phyloP scores from a whole-genome alignment of 2,797 vertebrate genomes.

The Acestrorhynchus altus region DNA sequence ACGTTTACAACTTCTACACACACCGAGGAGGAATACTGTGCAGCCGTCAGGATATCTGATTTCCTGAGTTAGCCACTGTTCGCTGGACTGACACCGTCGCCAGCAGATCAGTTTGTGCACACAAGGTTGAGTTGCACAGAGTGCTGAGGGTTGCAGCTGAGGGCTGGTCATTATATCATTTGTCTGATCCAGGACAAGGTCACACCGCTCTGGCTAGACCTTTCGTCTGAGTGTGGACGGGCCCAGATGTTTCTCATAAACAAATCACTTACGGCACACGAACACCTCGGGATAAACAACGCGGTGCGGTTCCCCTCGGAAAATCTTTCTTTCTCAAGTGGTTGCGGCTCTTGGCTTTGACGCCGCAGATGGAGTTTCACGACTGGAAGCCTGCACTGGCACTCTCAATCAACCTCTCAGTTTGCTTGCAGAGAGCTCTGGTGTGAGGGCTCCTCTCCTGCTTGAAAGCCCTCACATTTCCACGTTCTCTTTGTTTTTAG shows the following conservation, averaged over 20 bases:
- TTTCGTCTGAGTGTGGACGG: neutral
- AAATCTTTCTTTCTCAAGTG: constrained; percentile 1
- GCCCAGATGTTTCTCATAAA: neutral
- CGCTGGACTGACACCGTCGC: constrained; percentile 7
- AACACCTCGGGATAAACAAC: neutral
- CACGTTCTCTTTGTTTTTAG: no score
- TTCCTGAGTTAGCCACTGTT: constrained; percentile 20
- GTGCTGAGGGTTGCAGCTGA: constrained; percentile 17
- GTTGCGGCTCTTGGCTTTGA: neutral
- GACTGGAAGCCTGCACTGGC: neutral
- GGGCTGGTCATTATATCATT: constrained; percentile 1
- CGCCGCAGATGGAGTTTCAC: neutral
- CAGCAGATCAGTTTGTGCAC: constrained; percentile 20
- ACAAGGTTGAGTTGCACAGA: constrained; percentile 31
- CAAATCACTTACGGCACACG: neutral
- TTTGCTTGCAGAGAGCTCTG: neutral
- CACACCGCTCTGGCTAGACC: neutral
- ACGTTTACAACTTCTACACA: constrained; percentile 3
- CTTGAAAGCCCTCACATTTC: neutral
- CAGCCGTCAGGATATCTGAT: constrained; percentile 46
- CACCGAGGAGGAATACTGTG: neutral
- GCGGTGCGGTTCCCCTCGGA: neutral
- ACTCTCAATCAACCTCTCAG: neutral
- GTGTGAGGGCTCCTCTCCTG: neutral
- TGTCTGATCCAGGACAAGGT: neutral